Percentiles rank a stretch among this genome's conserved stretches.
Evolutionary conservation across 2,888 invertebrate genomes (phyloP).

Genomic region (Drosophila lacicola): DNA sequence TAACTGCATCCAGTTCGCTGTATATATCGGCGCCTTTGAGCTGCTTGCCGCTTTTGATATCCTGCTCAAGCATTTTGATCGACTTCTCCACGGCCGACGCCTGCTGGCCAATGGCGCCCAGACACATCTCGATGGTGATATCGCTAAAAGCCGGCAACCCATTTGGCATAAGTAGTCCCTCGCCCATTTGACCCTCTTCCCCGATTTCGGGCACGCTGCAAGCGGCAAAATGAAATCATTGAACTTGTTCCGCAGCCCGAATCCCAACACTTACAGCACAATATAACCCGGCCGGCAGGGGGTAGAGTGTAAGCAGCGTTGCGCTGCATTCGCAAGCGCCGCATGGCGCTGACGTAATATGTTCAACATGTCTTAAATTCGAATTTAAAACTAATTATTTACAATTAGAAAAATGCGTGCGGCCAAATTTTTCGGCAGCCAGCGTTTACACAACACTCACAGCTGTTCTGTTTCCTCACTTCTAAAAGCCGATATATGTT

Average conservation of each 20-base stretch:
- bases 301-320: constrained; percentile 68
- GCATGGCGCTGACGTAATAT: constrained; percentile 66
- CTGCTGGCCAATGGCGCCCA: constrained; percentile 93
- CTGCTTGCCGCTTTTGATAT: constrained; percentile 82
- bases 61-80: constrained; percentile 89
- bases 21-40: constrained; percentile 88
- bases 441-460: constrained; percentile 71
- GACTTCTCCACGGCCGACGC: constrained; percentile 92
- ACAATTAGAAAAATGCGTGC: constrained; percentile 52
- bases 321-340: constrained; percentile 44
- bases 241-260: background rate
- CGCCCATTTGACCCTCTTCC: constrained; percentile 91
- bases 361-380: constrained; percentile 65
- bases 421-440: constrained; percentile 45
- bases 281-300: constrained; percentile 72
- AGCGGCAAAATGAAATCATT: constrained; percentile 12
- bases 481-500: background rate
- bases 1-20: constrained; percentile 90
- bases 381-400: constrained; percentile 48
- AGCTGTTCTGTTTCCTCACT: constrained; percentile 38
- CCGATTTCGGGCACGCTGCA: constrained; percentile 92
- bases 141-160: constrained; percentile 93
- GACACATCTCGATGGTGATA: constrained; percentile 93
- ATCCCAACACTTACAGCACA: constrained; percentile 75
- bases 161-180: constrained; percentile 89